Base-by-base conservation (phyloP, 2,797 vertebrate genomes). In the Hipposideros larvatus region DNA sequence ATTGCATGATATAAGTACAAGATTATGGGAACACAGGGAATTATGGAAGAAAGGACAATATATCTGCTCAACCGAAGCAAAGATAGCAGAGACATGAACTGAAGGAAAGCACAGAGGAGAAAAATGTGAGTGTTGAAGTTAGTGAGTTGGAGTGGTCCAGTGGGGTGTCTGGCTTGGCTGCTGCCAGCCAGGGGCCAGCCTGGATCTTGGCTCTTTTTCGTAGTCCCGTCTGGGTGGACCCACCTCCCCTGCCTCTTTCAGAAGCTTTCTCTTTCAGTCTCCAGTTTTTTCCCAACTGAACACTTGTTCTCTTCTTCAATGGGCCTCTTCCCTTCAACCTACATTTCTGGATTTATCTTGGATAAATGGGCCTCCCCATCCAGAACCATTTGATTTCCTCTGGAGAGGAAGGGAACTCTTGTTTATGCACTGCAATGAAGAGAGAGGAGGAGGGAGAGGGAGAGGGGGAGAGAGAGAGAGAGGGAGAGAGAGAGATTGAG, bases 281-380 rank as follows among this genome's bases (percentile, higher is more conserved):
- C 16, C 3, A 46, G 46, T 75, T 70, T 85, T 85, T 73, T 87
- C 70, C 83, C 37, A 94, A 92, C 46, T 28, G 46, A 85, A 87
- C 6, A 34, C 18, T 11, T 73, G 78, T 65, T 74, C 70, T 51
- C 34, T 51, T 91, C 28, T 96, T 21, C 8, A 43, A 31, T 22
- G 87, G 75, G 74, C 59, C 82, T 87, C 80, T 46, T 92, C 34
- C 48, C 16, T n/a, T 11, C 46, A 92, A 57, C n/a, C 3, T 9
- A 28, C 41, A 53, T 87, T 90, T 96, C 46, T 78, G 59, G 31
- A 37, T 66, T 95, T 94, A 53, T 92, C 57, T 63, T 79, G 14
- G 73, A 88, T 96, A 77, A 90, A 80, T 16, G 61, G 31, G 37
- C 82, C 7, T 78, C 77, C 94, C 59, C 9, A 41, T 57, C 34